Evolutionary conservation across 2,888 invertebrate genomes (phyloP), one percentile per base, ranked within the genome.

Genomic region (Syrphus vitripennis): DNA sequence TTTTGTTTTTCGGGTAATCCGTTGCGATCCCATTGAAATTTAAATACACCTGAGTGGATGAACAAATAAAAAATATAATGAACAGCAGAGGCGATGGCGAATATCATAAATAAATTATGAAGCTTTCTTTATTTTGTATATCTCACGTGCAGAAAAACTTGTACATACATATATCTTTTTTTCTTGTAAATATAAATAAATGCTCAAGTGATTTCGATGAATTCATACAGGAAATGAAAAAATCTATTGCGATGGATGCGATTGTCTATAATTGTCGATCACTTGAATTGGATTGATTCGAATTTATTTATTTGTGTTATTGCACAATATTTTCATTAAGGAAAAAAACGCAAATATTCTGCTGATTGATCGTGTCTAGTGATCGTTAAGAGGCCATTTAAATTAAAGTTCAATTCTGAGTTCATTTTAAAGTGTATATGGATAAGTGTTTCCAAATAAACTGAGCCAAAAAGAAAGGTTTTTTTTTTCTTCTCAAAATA

Each of bases 11-110:
- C 10, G 3, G 16, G 7, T 31, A 45, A 16, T 24, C 4, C 40
- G 55, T 24, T 26, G n/a, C 19, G 34, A 70, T 40, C 65, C 34
- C 24, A 82, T 67, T 24, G 16, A 55, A 40, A 29, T 75, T 82
- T 19, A 40, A 55, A 63, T 83, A 57, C 70, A 84, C 83, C 76
- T 84, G 76, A 67, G 80, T 80, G 45, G 10, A 63, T 50, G 14
- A 21, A 10, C 24, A 76, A 34, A n/a, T n/a, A n/a, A n/a, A n/a
- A 40, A 9, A 3, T 14, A 53, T 26, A 24, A 59, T 24, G 19
- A 53, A 9, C 31, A 19, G n/a, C 2, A 14, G 10, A 3, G 21
- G 34, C 9, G 34, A 4, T 21, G 10, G 31, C 10, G 2, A 12
- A 12, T 19, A 67, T 59, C 24, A 53, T 29, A 71, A 59, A 69